Conservation (phyloP, 2,888 invertebrate genomes). For the Cheilosia vulpina region DNA sequence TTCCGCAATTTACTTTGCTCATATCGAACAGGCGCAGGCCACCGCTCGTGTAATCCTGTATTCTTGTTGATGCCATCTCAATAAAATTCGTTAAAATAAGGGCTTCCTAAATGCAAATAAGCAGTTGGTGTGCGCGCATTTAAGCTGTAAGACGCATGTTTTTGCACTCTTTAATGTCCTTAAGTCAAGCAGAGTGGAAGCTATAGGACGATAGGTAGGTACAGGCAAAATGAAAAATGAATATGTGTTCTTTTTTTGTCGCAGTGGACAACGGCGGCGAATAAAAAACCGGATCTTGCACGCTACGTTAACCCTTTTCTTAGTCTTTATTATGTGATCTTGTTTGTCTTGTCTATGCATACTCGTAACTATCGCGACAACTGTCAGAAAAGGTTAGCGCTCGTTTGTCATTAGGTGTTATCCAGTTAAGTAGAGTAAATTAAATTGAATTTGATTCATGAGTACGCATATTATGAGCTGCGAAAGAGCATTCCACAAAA, state of each 20-base stretch:
- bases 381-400: constrained; percentile 39
- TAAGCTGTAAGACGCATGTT: constrained; percentile 39
- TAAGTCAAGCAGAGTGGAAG: constrained; percentile 12
- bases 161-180: constrained; percentile 41
- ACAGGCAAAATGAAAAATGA: neutral
- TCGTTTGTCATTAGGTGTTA: constrained; percentile 26
- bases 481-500: constrained; percentile 25
- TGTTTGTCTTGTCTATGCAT: constrained; percentile 56
- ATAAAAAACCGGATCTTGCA: constrained; percentile 46
- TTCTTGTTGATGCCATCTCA: constrained; percentile 6
- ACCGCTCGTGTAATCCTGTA: neutral
- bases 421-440: constrained; percentile 48
- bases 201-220: neutral
- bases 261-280: constrained; percentile 27
- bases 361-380: constrained; percentile 24
- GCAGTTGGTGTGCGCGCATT: constrained; percentile 28
- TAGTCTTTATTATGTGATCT: constrained; percentile 46
- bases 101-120: constrained; percentile 35
- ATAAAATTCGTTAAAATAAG: constrained; percentile 44
- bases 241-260: neutral
- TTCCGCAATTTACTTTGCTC: constrained; percentile 41
- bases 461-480: constrained; percentile 53
- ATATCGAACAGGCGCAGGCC: neutral
- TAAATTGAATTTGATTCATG: constrained; percentile 51
- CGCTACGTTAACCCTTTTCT: constrained; percentile 67